Percentiles rank a stretch among this genome's conserved stretches.
Conservation (phyloP, 2,888 invertebrate genomes). For the Tipula helvola region DNA sequence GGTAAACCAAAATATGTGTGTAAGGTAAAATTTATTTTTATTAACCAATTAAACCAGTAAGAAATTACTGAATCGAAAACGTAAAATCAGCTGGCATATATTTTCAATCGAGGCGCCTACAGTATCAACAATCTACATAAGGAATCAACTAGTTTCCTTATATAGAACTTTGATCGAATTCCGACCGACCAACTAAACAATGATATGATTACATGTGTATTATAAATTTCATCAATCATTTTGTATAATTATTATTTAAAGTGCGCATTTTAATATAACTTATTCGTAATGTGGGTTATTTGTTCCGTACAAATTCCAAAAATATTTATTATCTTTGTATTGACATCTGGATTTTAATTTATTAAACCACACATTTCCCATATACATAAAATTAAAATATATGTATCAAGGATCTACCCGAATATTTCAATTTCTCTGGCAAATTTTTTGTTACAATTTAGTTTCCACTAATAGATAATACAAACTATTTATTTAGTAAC, state of each 20-base stretch:
- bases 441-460: neutral
- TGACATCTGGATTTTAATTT: neutral
- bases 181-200: neutral
- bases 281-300: neutral
- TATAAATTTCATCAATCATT: neutral
- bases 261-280: neutral
- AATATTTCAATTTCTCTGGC: neutral
- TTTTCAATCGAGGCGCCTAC: neutral
- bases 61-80: neutral
- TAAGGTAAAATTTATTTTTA: neutral
- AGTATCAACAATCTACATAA: neutral
- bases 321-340: neutral
- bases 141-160: constrained; percentile 8
- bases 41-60: neutral
- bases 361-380: neutral
- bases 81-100: neutral
- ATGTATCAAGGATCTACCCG: neutral
- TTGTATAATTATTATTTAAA: neutral
- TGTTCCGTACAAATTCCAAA: neutral
- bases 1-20: neutral
- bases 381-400: neutral
- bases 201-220: neutral
- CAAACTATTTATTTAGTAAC: neutral
- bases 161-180: neutral
- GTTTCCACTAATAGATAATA: neutral